Percentiles rank a stretch among this genome's conserved stretches.
Conservation (phyloP, 2,113 vertebrate species). For the Stigmatopora argus region DNA sequence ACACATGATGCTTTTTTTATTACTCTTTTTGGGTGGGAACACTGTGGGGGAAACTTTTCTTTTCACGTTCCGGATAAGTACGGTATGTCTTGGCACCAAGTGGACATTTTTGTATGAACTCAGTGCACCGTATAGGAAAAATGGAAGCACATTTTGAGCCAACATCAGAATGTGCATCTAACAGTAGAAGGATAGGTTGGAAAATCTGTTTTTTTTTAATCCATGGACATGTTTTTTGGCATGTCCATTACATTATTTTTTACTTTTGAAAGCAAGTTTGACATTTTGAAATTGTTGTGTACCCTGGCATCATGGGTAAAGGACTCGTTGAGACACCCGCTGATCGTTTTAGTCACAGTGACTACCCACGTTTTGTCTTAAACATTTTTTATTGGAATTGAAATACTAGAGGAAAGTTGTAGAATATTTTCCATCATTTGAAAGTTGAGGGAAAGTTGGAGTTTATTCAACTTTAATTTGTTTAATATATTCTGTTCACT, state of each 20-base stretch:
- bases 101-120: constrained; percentile 12
- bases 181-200: not conserved
- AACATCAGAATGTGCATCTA: not conserved
- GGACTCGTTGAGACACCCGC: too few species aligned
- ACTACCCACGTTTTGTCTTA: not conserved
- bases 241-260: not conserved
- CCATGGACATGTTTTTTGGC: not conserved
- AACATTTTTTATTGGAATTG: too few species aligned
- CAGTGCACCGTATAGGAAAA: constrained; percentile 9
- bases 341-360: not conserved
- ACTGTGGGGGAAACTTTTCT: not conserved
- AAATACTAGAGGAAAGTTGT: not conserved
- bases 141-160: constrained; percentile 25
- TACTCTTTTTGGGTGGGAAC: not conserved
- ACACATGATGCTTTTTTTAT: not conserved
- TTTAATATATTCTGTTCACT: not conserved
- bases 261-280: not conserved
- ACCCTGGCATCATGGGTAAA: too few species aligned
- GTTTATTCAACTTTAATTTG: too few species aligned
- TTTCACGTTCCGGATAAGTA: not conserved
- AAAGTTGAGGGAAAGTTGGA: too few species aligned
- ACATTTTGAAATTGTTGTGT: not conserved
- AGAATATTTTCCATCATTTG: not conserved
- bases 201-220: not conserved
- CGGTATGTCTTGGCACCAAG: not conserved